Conservation (phyloP, 2,797 vertebrate species). For the Protosalanx chinensis region DNA sequence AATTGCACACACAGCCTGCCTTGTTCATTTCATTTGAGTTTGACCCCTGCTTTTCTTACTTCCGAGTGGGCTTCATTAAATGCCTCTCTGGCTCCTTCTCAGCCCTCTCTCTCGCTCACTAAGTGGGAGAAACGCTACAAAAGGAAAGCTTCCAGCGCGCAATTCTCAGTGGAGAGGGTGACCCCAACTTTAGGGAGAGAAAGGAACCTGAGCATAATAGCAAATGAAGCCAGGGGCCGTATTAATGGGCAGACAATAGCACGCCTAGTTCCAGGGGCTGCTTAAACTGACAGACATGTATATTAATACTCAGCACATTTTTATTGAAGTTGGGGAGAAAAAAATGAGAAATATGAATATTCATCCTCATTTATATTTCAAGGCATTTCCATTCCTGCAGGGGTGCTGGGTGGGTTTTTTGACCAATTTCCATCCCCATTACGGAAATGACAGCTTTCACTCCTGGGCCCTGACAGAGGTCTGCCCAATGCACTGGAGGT, state of each 20-base stretch:
- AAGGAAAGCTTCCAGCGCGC: slow-evolving; percentile 72
- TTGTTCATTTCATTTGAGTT: slow-evolving; percentile 72
- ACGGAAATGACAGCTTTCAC: slow-evolving; percentile 97
- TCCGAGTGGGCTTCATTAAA: slow-evolving; percentile 81
- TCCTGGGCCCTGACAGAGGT: slow-evolving; percentile 98
- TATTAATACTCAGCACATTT: slow-evolving; percentile 98
- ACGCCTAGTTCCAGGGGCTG: slow-evolving; percentile 70
- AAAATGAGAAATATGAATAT: slow-evolving; percentile 94
- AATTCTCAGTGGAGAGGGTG: slow-evolving; percentile 77
- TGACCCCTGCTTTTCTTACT: slow-evolving; percentile 77
- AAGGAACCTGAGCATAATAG: slow-evolving; percentile 85
- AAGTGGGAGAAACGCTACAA: slow-evolving; percentile 75
- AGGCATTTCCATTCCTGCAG: slow-evolving; percentile 90
- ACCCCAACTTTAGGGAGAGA: slow-evolving; percentile 74
- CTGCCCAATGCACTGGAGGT: slow-evolving; percentile 90
- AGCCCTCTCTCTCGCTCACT: slow-evolving; percentile 56
- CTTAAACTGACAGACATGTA: slow-evolving; percentile 94
- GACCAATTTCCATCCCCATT: slow-evolving; percentile 96
- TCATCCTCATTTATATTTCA: slow-evolving; percentile 99
- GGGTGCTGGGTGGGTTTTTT: slow-evolving; percentile 84
- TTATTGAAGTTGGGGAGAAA: slow-evolving; percentile 65
- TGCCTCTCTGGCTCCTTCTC: slow-evolving; percentile 67
- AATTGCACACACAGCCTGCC: slow-evolving; percentile 59
- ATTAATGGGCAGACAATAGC: slow-evolving; percentile 83
- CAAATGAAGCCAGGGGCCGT: slow-evolving; percentile 86